Evolutionary conservation across 1,140 invertebrate species (phyloP), one percentile per base, ranked within the genome.

Genomic region (Trichomalopsis sarcophagae): DNA sequence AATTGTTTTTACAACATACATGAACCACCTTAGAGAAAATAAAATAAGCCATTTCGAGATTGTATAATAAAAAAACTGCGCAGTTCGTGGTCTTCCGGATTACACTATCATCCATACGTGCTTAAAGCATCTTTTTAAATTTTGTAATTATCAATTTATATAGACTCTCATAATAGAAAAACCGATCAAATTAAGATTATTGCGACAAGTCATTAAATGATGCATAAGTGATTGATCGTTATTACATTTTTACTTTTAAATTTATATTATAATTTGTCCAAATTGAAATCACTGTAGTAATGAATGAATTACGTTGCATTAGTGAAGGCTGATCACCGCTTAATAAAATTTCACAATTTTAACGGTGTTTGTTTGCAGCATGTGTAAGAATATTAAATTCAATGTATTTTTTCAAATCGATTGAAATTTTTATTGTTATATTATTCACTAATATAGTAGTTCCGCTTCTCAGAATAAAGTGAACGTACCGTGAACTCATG

Each of bases 371-470:
- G 33, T 44, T 44, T 50, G 21, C 55, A 88, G 78, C 84, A 87
- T 82, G 76, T 89, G 87, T 55, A 33, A 21, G 21, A 71, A 79
- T 73, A 81, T 81, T 81, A 4, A 81, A 40, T 84, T 84, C 73
- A 73, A 84, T 71, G 30, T 76, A 50, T 78, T n/a, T 79, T 30
- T 89, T 90, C 88, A 88, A 88, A 86, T 89, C 86, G 87, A 84
- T 87, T 84, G 85, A 86, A 75, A 88, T 89, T 86, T 88, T 81
- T 86, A 88, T 81, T 13, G 23, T 33, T 33, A 27, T 27, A 27
- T 27, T 71, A 71, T 30, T 71, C 30, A 71, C 14, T 84, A 75
- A 75, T 23, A 68, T 77, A 17, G 74, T 50, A 13, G 44, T 73
- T 6, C 27, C 33, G 69, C 5, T 73, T 73, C 17, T 73, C 33